phyloP scores from a whole-genome alignment of 2,113 vertebrate genomes.

The Aplodontia rufa region DNA sequence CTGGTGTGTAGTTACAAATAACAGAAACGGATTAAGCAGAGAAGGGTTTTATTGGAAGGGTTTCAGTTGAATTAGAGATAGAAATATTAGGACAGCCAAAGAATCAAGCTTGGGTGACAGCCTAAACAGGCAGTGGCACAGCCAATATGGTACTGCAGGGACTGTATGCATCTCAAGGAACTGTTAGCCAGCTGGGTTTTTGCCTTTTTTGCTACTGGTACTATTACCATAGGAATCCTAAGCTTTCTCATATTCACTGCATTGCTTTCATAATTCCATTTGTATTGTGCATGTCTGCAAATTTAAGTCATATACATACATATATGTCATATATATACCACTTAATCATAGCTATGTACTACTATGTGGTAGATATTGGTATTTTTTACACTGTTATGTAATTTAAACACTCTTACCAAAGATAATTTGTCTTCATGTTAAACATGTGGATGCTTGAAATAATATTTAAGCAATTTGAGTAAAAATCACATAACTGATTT shows the following conservation, averaged over 20 bases:
- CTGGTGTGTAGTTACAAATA: background rate
- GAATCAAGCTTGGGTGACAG: background rate
- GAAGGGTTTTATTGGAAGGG: background rate
- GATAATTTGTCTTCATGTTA: background rate
- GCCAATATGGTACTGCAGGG: background rate
- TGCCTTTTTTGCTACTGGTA: background rate
- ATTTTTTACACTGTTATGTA: background rate
- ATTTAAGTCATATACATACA: no score
- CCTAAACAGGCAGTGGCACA: background rate
- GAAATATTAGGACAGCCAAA: background rate
- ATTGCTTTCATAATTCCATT: background rate
- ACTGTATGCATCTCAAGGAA: fast-evolving
- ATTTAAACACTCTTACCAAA: background rate
- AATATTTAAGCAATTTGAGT: background rate
- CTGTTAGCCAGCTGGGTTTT: background rate
- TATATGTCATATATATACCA: background rate
- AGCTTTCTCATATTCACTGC: background rate
- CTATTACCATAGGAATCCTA: background rate
- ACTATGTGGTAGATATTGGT: background rate
- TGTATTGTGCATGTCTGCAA: background rate
- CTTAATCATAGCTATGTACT: background rate
- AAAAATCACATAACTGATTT: background rate
- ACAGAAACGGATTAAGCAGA: background rate
- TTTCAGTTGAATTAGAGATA: background rate
- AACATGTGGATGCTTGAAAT: background rate